Base-by-base conservation (phyloP, 1,140 invertebrate genomes). In the Drosophila kanapiae region DNA sequence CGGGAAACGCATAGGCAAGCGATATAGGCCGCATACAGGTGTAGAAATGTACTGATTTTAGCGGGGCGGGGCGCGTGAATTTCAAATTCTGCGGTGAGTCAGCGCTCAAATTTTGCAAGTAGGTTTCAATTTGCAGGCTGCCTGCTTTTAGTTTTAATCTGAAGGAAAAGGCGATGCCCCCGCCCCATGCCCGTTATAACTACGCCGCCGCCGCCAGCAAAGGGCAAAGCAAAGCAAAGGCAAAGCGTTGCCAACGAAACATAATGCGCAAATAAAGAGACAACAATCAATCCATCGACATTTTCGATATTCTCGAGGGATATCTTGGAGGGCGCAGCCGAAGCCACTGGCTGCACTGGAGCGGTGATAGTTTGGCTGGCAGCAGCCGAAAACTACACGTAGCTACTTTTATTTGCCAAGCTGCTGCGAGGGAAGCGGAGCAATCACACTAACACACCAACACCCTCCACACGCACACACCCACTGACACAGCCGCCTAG, bases 321-420 rank as follows among this genome's bases (percentile, higher is more conserved):
- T 8, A 18, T 13, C 13, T 8, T 18, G 13, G n/a, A 43, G 33
- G n/a, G n/a, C 29, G 42, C 35, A 29, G 23, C 6, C 33, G 16
- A 37, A n/a, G 18, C 59, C 49, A n/a, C 8, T 11, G 29, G 14
- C 10, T 40, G 33, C 23, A 54, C 16, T 64, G 40, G 29, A 59
- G 27, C 11, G 27, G 27, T 38, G 40, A 76, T 75, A 53, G 40
- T 48, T 63, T 31, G 31, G 33, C 23, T 43, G 48, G 38, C 78
- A 71, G 49, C 70, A 75, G 61, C 64, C 64, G 56, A 90, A 90
- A 91, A 82, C 86, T 90, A 90, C 85, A 90, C 85, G 85, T 90
- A 85, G 85, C 85, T 75, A 85, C 82, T 88, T 88, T 90, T 82
- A 76, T 76, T 85, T 82, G 72, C 68, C 64, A 48, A 51, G 51